A percentile compares a stretch with the other conserved stretches of the same genome.
phyloP scores from a whole-genome alignment of 1,140 invertebrate species.

The Panagrolaimus sp. region DNA sequence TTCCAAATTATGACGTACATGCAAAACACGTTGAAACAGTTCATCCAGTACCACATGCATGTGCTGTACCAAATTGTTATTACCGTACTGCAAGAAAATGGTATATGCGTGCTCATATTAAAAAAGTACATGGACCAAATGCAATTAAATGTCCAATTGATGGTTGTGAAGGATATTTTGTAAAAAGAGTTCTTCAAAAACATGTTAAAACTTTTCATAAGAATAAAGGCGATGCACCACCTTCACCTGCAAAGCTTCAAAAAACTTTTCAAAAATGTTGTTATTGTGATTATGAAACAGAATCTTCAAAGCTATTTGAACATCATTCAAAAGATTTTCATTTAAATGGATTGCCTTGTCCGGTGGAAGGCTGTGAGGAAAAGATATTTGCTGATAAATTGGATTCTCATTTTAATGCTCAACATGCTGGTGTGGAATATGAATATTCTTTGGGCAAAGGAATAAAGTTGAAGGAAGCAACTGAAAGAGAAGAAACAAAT shows the following conservation, averaged over 20 bases:
- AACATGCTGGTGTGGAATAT: background rate
- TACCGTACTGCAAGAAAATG: background rate
- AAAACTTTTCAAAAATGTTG: background rate
- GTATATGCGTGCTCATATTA: background rate
- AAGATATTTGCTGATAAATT: background rate
- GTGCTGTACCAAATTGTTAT: background rate
- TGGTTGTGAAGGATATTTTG: constrained; percentile 18
- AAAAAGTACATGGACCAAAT: constrained; percentile 20
- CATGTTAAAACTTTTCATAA: constrained; percentile 23
- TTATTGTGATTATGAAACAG: background rate
- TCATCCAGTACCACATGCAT: background rate
- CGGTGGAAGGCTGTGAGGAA: background rate
- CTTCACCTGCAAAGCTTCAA: background rate
- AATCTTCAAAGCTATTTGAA: background rate
- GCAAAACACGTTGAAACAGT: constrained; percentile 3
- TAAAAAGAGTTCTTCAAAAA: constrained; percentile 14
- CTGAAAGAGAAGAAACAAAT: background rate
- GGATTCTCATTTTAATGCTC: background rate
- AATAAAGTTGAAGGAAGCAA: background rate
- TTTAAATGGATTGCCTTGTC: background rate
- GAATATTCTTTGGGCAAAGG: background rate
- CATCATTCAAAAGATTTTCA: background rate
- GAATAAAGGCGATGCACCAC: background rate
- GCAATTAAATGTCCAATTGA: constrained; percentile 23
- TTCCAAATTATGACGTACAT: background rate